Conservation (phyloP, 2,113 vertebrate species). For the Atrichornis clamosus region DNA sequence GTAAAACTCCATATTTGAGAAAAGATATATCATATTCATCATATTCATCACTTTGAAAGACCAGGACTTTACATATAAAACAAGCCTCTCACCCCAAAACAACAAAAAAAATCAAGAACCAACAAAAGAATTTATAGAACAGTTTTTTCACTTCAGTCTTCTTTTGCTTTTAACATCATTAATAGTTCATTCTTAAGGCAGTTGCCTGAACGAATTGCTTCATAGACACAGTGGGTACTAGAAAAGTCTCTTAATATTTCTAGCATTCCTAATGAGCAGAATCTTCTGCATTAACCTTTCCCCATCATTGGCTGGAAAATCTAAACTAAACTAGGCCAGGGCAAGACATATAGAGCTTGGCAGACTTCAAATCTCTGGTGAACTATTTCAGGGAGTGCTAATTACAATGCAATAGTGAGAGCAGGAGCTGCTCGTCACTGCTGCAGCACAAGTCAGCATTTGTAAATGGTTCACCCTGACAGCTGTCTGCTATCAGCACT, state of each 20-base stretch:
- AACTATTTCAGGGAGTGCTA: slow-evolving; percentile 25
- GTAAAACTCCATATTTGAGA: not conserved
- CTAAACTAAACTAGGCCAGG: slow-evolving; percentile 23
- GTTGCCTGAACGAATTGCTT: not conserved
- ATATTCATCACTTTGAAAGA: not conserved
- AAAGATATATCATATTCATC: not conserved
- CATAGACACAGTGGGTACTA: not conserved
- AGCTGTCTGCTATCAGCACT: not conserved
- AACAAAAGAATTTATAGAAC: not conserved
- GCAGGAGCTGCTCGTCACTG: not conserved
- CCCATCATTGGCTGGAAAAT: not conserved
- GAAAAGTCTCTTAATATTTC: not conserved
- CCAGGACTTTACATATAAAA: not conserved
- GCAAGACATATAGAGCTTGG: not conserved
- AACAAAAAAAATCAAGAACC: not conserved
- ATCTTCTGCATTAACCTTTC: slow-evolving; percentile 13
- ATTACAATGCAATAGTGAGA: slow-evolving; percentile 30
- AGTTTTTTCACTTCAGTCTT: not conserved
- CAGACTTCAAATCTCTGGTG: slow-evolving; percentile 24
- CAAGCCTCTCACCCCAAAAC: not conserved
- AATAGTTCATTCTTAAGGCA: not conserved
- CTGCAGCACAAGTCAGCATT: not conserved
- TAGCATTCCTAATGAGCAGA: not conserved
- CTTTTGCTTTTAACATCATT: not conserved
- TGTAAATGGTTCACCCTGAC: not conserved